Evolutionary conservation across 2,888 invertebrate species (phyloP), one percentile per base, ranked within the genome.

Genomic region (Tachystola acroxantha): DNA sequence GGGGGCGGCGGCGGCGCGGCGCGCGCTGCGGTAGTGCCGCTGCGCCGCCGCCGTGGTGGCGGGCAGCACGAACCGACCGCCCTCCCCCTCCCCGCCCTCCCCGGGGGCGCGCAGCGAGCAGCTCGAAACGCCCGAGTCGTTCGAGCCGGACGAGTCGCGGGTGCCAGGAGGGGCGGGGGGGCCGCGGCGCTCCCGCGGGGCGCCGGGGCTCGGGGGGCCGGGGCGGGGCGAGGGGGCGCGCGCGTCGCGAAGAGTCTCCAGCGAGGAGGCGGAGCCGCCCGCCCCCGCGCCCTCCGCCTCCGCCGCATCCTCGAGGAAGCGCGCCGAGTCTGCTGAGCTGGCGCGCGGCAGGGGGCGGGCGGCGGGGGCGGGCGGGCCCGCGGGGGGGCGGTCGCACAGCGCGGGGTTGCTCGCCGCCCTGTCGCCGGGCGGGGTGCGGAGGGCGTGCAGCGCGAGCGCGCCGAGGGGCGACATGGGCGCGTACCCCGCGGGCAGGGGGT

Each of bases 131-230:
- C 94, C 94, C 0, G 94, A 94, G 72, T 94, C 94, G 62, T 94
- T 94, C 13, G 93, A 94, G 60, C 93, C 93, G 3, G 94, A 93
- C 0, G 94, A 94, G 60, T 94, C 94, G 10, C 94, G 82, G 60
- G 93, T 94, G 14, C 89, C 90, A 1, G 25, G 10, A 1, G 25
- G 11, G 57, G 92, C 92, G 45, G 92, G 57, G 92, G 92, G 45
- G 92, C 46, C 0, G 45, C 48, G 7, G 56, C 46, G 81, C 13
- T 69, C 37, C 77, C 75, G 40, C 69, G 60, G 16, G 9, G 22
- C 9, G 7, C 22, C 11, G 32, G 11, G 79, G 31, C 73, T 68
- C 36, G 59, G 14, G 70, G 64, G 1, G 53, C 55, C 22, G 42
- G 41, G 37, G 71, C 73, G 27, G 7, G 43, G 60, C 61, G 57